phyloP scores from a whole-genome alignment of 2,797 vertebrate genomes.

The Bryconaethiops microstoma region DNA sequence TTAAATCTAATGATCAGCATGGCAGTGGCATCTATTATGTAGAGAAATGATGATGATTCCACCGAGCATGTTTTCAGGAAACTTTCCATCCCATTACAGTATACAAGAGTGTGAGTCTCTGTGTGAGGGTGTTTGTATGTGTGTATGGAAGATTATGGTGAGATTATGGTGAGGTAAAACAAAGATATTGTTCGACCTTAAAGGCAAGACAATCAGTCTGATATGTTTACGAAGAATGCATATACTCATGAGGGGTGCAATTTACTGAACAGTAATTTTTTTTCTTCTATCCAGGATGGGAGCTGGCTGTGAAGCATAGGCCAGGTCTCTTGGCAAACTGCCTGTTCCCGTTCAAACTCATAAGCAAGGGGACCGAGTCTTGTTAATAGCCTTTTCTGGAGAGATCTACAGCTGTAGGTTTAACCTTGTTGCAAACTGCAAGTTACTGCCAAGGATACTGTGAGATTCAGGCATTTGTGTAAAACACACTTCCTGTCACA shows the following conservation, averaged over 20 bases:
- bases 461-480: slow-evolving; percentile 10
- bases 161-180: slow-evolving; percentile 34
- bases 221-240: slow-evolving; percentile 43
- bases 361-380: slow-evolving; percentile 49
- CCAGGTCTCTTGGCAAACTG: slow-evolving; percentile 33
- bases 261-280: slow-evolving; percentile 40
- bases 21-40: slow-evolving; percentile 63
- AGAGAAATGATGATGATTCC: slow-evolving; percentile 67
- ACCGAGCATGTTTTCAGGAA: slow-evolving; percentile 49
- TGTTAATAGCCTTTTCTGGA: slow-evolving; percentile 68
- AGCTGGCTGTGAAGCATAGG: slow-evolving; percentile 4
- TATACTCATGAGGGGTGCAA: slow-evolving; percentile 34
- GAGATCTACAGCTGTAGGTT: slow-evolving; percentile 68
- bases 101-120: background rate
- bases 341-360: slow-evolving; percentile 25
- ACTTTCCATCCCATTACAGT: slow-evolving; percentile 37
- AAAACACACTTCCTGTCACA: background rate
- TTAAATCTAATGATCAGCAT: slow-evolving; percentile 73
- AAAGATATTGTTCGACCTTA: slow-evolving; percentile 29
- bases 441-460: slow-evolving; percentile 57
- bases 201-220: slow-evolving; percentile 11
- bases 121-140: background rate
- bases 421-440: slow-evolving; percentile 66
- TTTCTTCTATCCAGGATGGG: background rate
- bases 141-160: slow-evolving; percentile 18